Percentiles rank a stretch among this genome's conserved stretches.
Evolutionary conservation across 2,888 invertebrate genomes (phyloP).

Genomic region (Xylota sylvarum): DNA sequence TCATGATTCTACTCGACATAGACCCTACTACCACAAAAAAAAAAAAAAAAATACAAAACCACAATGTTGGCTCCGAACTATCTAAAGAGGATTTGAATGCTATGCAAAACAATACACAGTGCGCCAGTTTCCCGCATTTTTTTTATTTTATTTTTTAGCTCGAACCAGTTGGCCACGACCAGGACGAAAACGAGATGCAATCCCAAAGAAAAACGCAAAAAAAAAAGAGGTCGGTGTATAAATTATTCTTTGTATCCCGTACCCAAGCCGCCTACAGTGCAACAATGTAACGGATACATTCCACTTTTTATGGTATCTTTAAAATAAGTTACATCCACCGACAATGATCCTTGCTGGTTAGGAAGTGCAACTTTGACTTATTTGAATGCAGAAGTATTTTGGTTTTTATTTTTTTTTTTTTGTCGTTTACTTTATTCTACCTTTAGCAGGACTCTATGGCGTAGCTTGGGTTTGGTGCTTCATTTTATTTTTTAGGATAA

Average conservation of each 20-base stretch:
- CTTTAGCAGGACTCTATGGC: slow-evolving; percentile 8
- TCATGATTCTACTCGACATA: slow-evolving; percentile 18
- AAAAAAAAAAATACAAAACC: background rate
- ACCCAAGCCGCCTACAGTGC: slow-evolving; percentile 25
- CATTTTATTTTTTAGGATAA: slow-evolving; percentile 2
- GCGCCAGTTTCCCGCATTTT: slow-evolving; percentile 47
- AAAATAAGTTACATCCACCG: slow-evolving; percentile 73
- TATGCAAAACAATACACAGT: slow-evolving; percentile 59
- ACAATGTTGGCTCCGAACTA: slow-evolving; percentile 26
- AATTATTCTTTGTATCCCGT: slow-evolving; percentile 57
- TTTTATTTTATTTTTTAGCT: slow-evolving; percentile 45
- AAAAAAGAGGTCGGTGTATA: slow-evolving; percentile 48
- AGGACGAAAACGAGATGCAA: background rate
- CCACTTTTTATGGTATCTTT: slow-evolving; percentile 41
- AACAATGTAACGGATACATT: slow-evolving; percentile 66
- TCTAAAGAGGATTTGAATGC: slow-evolving; percentile 59
- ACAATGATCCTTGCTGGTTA: slow-evolving; percentile 66
- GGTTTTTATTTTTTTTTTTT: slow-evolving; percentile 3
- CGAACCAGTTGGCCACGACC: slow-evolving; percentile 28
- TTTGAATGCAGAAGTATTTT: slow-evolving; percentile 48
- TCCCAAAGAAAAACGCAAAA: background rate
- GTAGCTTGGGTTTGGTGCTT: background rate
- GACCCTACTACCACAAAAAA: slow-evolving; percentile 1
- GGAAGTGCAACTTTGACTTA: slow-evolving; percentile 71
- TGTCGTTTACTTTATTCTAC: background rate